These are phyloP conservation scores for Semnopithecus entellus DNA, from an alignment of 2,113 vertebrate species.

Conservation along the genomic window DNA sequence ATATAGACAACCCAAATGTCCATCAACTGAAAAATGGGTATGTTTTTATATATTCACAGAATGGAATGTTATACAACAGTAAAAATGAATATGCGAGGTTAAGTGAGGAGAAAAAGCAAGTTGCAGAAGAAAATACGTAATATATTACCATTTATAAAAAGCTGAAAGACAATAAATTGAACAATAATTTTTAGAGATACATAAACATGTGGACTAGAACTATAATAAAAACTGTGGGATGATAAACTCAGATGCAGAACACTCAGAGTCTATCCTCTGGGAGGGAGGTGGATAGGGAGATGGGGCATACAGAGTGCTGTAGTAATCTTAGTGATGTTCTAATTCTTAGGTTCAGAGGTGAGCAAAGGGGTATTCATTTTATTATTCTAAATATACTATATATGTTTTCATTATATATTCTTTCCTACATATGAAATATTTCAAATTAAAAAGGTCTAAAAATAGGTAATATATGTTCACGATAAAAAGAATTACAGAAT, in stretches of 20 bases:
- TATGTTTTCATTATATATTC: conserved; percentile 7
- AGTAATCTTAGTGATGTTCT: neutral
- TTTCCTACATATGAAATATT: conserved; percentile 11
- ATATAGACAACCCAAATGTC: neutral
- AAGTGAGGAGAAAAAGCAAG: neutral
- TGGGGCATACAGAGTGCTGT: neutral
- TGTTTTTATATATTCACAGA: neutral
- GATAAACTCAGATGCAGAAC: neutral
- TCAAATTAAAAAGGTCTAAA: conserved; percentile 34
- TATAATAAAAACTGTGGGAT: neutral
- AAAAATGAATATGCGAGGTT: neutral
- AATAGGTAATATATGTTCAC: neutral
- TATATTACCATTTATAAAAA: neutral
- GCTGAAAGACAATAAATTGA: conserved; percentile 2
- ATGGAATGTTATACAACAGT: neutral
- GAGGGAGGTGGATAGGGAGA: neutral
- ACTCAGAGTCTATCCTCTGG: neutral
- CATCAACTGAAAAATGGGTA: neutral
- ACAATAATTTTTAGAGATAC: neutral
- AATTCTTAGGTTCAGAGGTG: neutral
- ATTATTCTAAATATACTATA: conserved; percentile 36
- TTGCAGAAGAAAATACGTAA: neutral
- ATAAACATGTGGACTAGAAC: neutral
- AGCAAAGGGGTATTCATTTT: neutral
- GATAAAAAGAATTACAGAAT: conserved; percentile 12